Percentiles rank a stretch among this genome's conserved stretches.
phyloP scores from a whole-genome alignment of 2,888 invertebrate genomes.

The Brachypalpus laphriformis region DNA sequence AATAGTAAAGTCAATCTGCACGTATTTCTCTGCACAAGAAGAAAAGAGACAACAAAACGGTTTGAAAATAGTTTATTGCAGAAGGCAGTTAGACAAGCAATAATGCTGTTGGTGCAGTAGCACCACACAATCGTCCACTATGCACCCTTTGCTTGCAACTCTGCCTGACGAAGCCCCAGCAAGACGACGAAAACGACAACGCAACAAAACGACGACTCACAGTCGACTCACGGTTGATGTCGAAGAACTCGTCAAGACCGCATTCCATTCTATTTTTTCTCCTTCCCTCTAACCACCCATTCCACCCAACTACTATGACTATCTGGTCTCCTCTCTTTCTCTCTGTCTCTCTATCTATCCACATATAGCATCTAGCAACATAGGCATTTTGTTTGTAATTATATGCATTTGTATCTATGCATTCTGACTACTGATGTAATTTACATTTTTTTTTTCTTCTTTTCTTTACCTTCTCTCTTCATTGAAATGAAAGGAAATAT shows the following conservation, averaged over 20 bases:
- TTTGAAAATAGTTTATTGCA: slow-evolving; percentile 40
- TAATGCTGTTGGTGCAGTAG: slow-evolving; percentile 33
- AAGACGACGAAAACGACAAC: slow-evolving; percentile 32
- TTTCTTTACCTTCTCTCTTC: not conserved
- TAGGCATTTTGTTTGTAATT: slow-evolving; percentile 72
- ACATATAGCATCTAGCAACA: slow-evolving; percentile 56
- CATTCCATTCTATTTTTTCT: slow-evolving; percentile 69
- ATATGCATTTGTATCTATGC: slow-evolving; percentile 74
- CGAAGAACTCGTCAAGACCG: slow-evolving; percentile 74
- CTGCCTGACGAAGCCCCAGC: not conserved
- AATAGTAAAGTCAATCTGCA: slow-evolving; percentile 51
- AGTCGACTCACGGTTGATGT: slow-evolving; percentile 70
- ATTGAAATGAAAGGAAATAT: slow-evolving; percentile 65
- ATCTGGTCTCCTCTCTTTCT: slow-evolving; percentile 28
- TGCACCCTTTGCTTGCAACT: not conserved
- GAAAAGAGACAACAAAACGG: slow-evolving; percentile 11
- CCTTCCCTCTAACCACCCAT: slow-evolving; percentile 48
- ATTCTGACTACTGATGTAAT: slow-evolving; percentile 74
- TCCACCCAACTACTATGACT: slow-evolving; percentile 23
- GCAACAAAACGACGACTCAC: slow-evolving; percentile 54
- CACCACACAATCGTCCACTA: slow-evolving; percentile 14
- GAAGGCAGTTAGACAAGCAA: slow-evolving; percentile 34
- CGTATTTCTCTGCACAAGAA: not conserved
- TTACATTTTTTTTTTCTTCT: slow-evolving; percentile 33
- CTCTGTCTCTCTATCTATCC: slow-evolving; percentile 16